Evolutionary conservation across 1,140 invertebrate species (phyloP), one percentile per base, ranked within the genome.

Genomic region (Vanessa atalanta): DNA sequence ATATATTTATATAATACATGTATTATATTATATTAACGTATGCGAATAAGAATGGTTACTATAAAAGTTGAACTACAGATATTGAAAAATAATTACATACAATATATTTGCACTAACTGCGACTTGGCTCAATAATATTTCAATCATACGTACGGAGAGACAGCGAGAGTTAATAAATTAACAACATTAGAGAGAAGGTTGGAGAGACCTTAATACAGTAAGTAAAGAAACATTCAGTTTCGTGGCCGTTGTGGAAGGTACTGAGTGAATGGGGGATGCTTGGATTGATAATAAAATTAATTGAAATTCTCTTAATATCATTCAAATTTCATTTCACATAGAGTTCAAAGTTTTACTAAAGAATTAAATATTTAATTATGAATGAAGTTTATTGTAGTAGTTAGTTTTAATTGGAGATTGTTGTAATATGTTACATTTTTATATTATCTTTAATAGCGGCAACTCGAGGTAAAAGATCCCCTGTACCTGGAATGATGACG

Each of bases 401-500:
- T 9, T 37, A 61, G 48, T 51, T 51, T 51, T 3, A n/a, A 14
- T 51, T 51, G 26, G 3, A 6, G 26, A 31, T 31, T 31, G 26
- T 31, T 31, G 3, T 31, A 11, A 51, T 15, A 3, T 51, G n/a
- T 15, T 1, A 15, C 1, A 51, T 51, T 14, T 51, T 51, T 15
- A n/a, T 61, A 20, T 15, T 37, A 14, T 13, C 15, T 31, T 60
- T 23, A 20, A 23, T 37, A 55, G 73, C 81, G 65, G 79, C 81
- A 4, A 72, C 76, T 9, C 84, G 84, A 13, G 85, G 80, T n/a
- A 88, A 87, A 72, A 86, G 84, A 66, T 78, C 88, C 6, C 84
- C 88, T 1, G 70, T 85, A 14, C 90, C 88, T 14, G 83, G 80
- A 31, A 79, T 84, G 75, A 83, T 80, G 57, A 89, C 88, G 0